Base-by-base conservation (phyloP, 2,888 invertebrate species). In the Neuroscelio doddi region DNA sequence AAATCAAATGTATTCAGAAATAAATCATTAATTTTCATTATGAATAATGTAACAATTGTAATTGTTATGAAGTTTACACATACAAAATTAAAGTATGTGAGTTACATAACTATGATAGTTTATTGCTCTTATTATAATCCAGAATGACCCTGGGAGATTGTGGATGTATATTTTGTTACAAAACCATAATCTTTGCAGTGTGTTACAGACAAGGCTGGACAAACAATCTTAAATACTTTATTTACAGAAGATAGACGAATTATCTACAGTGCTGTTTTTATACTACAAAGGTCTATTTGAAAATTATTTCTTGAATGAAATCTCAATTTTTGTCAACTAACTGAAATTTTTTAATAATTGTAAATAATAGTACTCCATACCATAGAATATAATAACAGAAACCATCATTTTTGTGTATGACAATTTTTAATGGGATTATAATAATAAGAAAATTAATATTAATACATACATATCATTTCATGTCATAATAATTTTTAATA, bases 61-160 rank as follows among this genome's bases (percentile, higher is more conserved):
- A n/a, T n/a, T n/a, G 10, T 50, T 36, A 50, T 44, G 44, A 10
- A 26, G 27, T 58, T 49, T 57, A 16, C 29, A 27, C 42, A n/a
- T 41, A 45, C 26, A 51, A 58, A 58, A 58, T 15, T 51, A 15
- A 51, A 46, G 16, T 58, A 9, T 3, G 3, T 14, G 17, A n/a
- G 4, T 51, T 51, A 21, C n/a, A 10, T 16, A 51, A 46, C 17
- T 5, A 42, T 3, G 12, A 21, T 21, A 21, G 21, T 21, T 21
- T 52, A 47, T 47, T 59, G 51, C 52, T 51, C 58, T 58, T 58
- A 5, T 45, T 17, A 39, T 51, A 58, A 51, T 50, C 38, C 12
- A 10, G 26, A 41, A 7, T 26, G 34, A 9, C 16, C 26, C 21
- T 34, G 47, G 41, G 26, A 46, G 15, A 46, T 46, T 45, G 16